Evolutionary conservation across 1,140 invertebrate species (phyloP), one percentile per base, ranked within the genome.

Genomic region (Macrobrachium rosenbergii): DNA sequence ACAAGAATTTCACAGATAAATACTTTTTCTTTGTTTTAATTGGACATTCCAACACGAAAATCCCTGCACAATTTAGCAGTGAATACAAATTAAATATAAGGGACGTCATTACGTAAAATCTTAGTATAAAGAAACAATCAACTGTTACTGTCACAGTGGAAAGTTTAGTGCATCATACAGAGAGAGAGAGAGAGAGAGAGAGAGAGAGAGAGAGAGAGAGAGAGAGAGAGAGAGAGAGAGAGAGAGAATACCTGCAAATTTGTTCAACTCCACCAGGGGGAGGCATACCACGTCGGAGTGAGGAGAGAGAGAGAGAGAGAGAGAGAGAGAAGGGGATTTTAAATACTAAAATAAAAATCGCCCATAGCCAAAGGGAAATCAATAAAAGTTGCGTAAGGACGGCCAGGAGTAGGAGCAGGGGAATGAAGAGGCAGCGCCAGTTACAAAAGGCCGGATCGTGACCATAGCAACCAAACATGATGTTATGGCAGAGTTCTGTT

Each of bases 271-370:
- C n/a, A n/a, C n/a, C n/a, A n/a, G n/a, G n/a, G n/a, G n/a, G n/a
- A n/a, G n/a, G n/a, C n/a, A n/a, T n/a, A n/a, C n/a, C n/a, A n/a
- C n/a, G n/a, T n/a, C n/a, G n/a, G 69, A 73, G 69, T n/a, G 69
- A 73, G 69, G 69, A 73, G 69, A 73, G 69, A 73, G 69, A 73
- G 72, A 73, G 72, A 76, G 73, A 62, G 77, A 76, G 73, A 76
- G 73, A 76, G 73, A 76, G 73, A 76, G 37, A 43, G 75, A 45
- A 6, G 43, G 59, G n/a, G 19, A 63, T 21, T 77, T 45, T 45
- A 19, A 77, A 45, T 5, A 43, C 5, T 43, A 77, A n/a, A 77
- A 10, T 77, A 45, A 23, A 58, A 77, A 58, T 7, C 21, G 17
- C 45, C 23, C 28, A 28, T 28, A 69, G 64, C 64, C 8, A 69